Evolutionary conservation across 2,797 vertebrate genomes (phyloP).

Genomic region (Brachyrhaphis roseni): DNA sequence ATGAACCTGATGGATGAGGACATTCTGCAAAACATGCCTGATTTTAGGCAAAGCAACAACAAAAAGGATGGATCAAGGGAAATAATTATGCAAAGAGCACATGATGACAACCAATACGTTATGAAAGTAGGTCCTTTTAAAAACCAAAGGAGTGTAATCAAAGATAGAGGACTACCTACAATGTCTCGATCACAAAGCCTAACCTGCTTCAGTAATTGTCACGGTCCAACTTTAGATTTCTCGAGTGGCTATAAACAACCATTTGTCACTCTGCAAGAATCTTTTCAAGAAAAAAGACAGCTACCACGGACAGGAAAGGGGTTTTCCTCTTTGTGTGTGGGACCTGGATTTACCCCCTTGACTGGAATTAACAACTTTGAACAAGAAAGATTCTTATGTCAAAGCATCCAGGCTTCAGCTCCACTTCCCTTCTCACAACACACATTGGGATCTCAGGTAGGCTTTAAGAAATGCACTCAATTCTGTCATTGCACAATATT

Average conservation of each 20-base stretch:
- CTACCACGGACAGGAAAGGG: slow-evolving; percentile 82
- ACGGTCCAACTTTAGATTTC: slow-evolving; percentile 84
- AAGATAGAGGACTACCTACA: slow-evolving; percentile 80
- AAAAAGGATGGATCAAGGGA: slow-evolving; percentile 58
- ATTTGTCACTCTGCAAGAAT: slow-evolving; percentile 84
- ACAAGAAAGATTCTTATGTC: slow-evolving; percentile 80
- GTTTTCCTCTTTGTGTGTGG: slow-evolving; percentile 84
- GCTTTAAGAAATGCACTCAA: not conserved
- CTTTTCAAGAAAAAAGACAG: slow-evolving; percentile 86
- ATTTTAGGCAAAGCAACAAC: slow-evolving; percentile 61
- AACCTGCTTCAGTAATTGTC: slow-evolving; percentile 72
- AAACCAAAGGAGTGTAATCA: slow-evolving; percentile 62
- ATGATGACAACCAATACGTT: slow-evolving; percentile 70
- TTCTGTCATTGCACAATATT: not conserved
- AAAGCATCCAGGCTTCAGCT: slow-evolving; percentile 79
- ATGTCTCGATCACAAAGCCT: slow-evolving; percentile 81
- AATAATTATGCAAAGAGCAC: slow-evolving; percentile 61
- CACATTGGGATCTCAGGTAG: slow-evolving; percentile 91
- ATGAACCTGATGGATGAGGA: slow-evolving; percentile 70
- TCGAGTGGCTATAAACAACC: slow-evolving; percentile 82
- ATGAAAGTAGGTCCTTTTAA: slow-evolving; percentile 62
- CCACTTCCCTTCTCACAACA: slow-evolving; percentile 88
- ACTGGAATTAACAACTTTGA: slow-evolving; percentile 83
- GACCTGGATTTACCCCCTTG: slow-evolving; percentile 85
- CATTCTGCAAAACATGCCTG: slow-evolving; percentile 70